A percentile compares a stretch with the other conserved stretches of the same genome.
phyloP scores from a whole-genome alignment of 1,140 invertebrate species.

The roundworm (Caenorhabditis elegans) region DNA sequence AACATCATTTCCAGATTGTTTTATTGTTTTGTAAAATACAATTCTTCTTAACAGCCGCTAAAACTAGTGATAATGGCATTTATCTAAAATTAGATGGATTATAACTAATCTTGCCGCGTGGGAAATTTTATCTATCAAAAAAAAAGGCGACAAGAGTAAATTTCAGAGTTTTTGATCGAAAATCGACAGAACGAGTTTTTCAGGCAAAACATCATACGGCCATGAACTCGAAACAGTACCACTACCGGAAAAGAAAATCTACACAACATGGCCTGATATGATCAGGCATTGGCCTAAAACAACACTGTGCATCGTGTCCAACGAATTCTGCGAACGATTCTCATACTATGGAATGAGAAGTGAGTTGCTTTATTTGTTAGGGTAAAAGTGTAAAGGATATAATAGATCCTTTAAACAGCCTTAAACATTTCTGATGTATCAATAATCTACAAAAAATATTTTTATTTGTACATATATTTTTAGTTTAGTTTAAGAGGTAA shows the following conservation, averaged over 20 bases:
- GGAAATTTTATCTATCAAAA: background rate
- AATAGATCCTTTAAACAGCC: too few species aligned
- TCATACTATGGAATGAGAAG: constrained; percentile 86
- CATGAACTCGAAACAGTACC: constrained; percentile 20
- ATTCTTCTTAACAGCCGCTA: too few species aligned
- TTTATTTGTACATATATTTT: too few species aligned
- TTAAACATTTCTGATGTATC: too few species aligned
- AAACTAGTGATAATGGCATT: background rate
- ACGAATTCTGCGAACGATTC: constrained; percentile 93
- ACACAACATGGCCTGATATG: constrained; percentile 47
- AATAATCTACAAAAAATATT: too few species aligned
- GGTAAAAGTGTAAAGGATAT: too few species aligned
- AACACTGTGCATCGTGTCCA: constrained; percentile 85
- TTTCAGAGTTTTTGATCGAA: too few species aligned
- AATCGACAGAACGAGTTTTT: too few species aligned
- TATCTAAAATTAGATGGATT: background rate
- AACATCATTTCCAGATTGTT: too few species aligned
- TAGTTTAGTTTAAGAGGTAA: too few species aligned
- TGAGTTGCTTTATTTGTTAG: constrained; percentile 68
- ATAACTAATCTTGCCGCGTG: background rate
- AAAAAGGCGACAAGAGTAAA: background rate
- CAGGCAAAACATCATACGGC: background rate
- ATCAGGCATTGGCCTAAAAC: constrained; percentile 73
- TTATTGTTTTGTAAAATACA: too few species aligned
- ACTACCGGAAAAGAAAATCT: constrained; percentile 32